phyloP scores from a whole-genome alignment of 2,113 vertebrate genomes.

The Muscicapa adusta region DNA sequence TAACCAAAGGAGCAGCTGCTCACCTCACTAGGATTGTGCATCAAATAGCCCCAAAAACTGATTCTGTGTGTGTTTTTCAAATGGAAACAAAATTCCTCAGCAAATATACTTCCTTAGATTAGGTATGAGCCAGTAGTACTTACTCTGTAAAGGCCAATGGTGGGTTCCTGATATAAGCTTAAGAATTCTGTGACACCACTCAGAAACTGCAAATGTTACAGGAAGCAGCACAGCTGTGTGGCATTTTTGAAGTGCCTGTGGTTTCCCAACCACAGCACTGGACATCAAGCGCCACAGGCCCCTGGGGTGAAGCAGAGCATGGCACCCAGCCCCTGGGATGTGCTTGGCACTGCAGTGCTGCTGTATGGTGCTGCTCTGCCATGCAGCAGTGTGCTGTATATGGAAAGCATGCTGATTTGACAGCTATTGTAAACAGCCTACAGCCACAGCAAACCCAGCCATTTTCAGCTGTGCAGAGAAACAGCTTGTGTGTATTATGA shows the following conservation, averaged over 20 bases:
- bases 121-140: neutral
- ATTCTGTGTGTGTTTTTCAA: neutral
- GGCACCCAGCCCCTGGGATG: neutral
- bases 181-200: neutral
- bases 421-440: neutral
- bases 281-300: neutral
- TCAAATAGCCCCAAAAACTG: neutral
- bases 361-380: neutral
- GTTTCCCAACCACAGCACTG: neutral
- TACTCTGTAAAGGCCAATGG: neutral
- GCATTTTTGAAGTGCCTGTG: neutral
- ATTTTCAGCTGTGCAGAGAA: neutral
- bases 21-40: neutral
- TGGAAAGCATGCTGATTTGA: neutral
- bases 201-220: neutral
- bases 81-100: neutral
- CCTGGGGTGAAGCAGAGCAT: neutral
- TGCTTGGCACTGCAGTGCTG: neutral
- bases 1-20: neutral
- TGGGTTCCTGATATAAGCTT: neutral
- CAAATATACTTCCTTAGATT: neutral
- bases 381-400: neutral
- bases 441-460: neutral
- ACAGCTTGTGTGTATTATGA: neutral
- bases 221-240: neutral